These are phyloP conservation scores for Agrotis puta DNA, from an alignment of 2,888 invertebrate species.

Conservation along the genomic window DNA sequence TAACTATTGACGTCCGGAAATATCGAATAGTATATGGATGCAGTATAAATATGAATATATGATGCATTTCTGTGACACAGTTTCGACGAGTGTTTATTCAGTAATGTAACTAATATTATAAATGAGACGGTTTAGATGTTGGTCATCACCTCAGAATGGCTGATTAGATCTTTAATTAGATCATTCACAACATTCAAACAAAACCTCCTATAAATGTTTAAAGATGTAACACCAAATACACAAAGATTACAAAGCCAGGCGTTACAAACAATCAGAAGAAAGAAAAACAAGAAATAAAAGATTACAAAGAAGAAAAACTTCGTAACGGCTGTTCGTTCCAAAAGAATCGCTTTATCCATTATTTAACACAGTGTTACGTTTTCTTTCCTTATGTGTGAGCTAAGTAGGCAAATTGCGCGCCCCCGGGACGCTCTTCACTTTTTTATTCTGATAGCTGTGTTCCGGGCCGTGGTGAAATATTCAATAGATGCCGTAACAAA, in stretches of 20 bases:
- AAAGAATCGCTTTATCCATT: constrained; percentile 51
- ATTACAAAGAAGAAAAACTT: constrained; percentile 27
- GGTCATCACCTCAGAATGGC: no score
- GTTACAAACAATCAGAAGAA: constrained; percentile 6
- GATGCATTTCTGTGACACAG: neutral
- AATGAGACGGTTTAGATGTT: no score
- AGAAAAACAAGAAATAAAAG: constrained; percentile 12
- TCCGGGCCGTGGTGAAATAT: constrained; percentile 47
- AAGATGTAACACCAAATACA: neutral
- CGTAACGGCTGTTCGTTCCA: constrained; percentile 10
- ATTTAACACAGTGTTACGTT: constrained; percentile 47
- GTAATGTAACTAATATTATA: neutral
- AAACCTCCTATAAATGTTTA: no score
- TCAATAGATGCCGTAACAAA: constrained; percentile 46
- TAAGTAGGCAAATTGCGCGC: constrained; percentile 61
- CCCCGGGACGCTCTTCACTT: constrained; percentile 52
- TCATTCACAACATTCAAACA: no score
- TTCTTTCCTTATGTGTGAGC: constrained; percentile 53
- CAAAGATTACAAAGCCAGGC: neutral
- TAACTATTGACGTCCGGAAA: constrained; percentile 40
- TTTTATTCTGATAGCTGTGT: constrained; percentile 51
- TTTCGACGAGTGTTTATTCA: neutral
- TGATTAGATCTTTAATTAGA: no score
- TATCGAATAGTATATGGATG: constrained; percentile 16
- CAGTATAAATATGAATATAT: constrained; percentile 17